Evolutionary conservation across 2,888 invertebrate species (phyloP).

Genomic region (Heliconius ismenius): DNA sequence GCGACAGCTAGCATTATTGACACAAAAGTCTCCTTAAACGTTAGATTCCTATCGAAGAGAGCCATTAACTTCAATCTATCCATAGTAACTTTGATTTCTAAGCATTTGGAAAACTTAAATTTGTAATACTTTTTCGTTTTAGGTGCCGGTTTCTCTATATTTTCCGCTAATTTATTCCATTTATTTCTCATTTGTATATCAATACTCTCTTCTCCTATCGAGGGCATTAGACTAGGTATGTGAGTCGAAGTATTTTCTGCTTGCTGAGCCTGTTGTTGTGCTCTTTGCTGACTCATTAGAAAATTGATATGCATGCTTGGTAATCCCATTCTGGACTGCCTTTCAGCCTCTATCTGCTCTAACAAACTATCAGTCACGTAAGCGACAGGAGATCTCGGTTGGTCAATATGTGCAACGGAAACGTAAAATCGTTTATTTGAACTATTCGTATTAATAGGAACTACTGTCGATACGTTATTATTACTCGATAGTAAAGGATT

Average conservation of each 20-base stretch:
- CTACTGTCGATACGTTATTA: conserved; percentile 72
- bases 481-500: conserved; percentile 75
- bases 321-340: conserved; percentile 74
- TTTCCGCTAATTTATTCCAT: conserved; percentile 81
- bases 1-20: conserved; percentile 91
- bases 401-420: conserved; percentile 65
- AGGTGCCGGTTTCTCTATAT: conserved; percentile 78
- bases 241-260: conserved; percentile 62
- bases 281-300: conserved; percentile 69
- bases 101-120: conserved; percentile 85
- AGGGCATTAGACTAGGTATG: conserved; percentile 75
- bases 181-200: conserved; percentile 80
- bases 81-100: conserved; percentile 91
- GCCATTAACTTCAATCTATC: conserved; percentile 96
- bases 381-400: conserved; percentile 74
- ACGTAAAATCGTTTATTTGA: conserved; percentile 75
- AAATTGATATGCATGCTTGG: conserved; percentile 79
- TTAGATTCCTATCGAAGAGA: conserved; percentile 94
- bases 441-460: conserved; percentile 72
- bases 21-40: conserved; percentile 89
- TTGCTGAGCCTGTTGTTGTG: conserved; percentile 63
- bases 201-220: conserved; percentile 81
- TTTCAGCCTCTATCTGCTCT: conserved; percentile 76
- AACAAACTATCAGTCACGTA: conserved; percentile 76
- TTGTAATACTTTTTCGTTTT: conserved; percentile 87